These are phyloP conservation scores for Thalassophryne amazonica DNA, from an alignment of 2,797 vertebrate genomes.

Conservation along the genomic window DNA sequence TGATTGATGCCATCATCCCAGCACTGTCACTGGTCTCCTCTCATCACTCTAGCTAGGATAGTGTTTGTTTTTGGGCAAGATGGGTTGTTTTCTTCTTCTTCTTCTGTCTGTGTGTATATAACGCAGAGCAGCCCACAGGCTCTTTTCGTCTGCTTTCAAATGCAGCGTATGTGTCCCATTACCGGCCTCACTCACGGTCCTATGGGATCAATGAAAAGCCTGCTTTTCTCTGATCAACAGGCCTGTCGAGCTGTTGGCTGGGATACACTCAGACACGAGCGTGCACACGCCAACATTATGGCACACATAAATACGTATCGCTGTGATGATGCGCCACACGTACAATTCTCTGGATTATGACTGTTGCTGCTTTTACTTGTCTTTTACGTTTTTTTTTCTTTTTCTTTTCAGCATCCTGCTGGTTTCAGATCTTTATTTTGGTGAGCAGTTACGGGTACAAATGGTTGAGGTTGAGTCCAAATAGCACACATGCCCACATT, in stretches of 20 bases:
- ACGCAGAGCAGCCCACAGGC: constrained; percentile 58
- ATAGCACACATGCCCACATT: constrained; percentile 56
- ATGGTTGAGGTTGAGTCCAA: constrained; percentile 51
- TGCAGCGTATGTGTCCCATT: constrained; percentile 70
- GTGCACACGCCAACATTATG: constrained; percentile 27
- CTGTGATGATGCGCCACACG: constrained; percentile 41
- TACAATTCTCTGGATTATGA: constrained; percentile 43
- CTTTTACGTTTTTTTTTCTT: constrained; percentile 9
- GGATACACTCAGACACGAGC: constrained; percentile 33
- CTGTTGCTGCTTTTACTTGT: constrained; percentile 25
- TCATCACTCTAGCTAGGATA: constrained; percentile 30
- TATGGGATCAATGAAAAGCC: constrained; percentile 69
- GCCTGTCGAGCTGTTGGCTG: constrained; percentile 54
- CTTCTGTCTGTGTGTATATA: constrained; percentile 36
- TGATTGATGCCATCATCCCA: constrained; percentile 30
- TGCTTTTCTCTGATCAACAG: constrained; percentile 64
- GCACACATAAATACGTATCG: constrained; percentile 49
- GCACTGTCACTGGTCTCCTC: constrained; percentile 19
- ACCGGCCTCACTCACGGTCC: constrained; percentile 56
- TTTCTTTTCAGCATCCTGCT: constrained; percentile 8
- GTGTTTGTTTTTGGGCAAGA: constrained; percentile 51
- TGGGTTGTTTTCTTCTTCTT: constrained; percentile 24
- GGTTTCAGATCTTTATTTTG: constrained; percentile 43
- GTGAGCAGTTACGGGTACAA: constrained; percentile 39
- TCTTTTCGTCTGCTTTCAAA: constrained; percentile 68